A percentile compares a stretch with the other conserved stretches of the same genome.
phyloP scores from a whole-genome alignment of 2,888 invertebrate species.

The Diabrotica balteata region DNA sequence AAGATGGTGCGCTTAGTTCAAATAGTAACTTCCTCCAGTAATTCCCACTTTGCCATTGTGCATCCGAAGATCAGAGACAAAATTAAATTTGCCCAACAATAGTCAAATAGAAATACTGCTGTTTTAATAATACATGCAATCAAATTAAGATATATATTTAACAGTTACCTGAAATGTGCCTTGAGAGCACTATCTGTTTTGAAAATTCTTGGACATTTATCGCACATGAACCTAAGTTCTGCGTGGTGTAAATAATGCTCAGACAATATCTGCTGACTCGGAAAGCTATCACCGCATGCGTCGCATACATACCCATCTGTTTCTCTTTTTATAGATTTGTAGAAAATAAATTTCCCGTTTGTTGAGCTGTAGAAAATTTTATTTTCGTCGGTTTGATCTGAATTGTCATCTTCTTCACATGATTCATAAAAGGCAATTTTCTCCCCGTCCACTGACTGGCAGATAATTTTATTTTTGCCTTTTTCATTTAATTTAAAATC shows the following conservation, averaged over 20 bases:
- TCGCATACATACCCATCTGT: constrained; percentile 31
- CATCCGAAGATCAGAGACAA: too few relatives aligned
- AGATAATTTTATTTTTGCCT: too few relatives aligned
- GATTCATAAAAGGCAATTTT: not conserved
- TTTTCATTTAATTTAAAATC: too few relatives aligned
- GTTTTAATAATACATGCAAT: too few relatives aligned
- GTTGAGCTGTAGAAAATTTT: too few relatives aligned
- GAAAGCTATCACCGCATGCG: constrained; percentile 32
- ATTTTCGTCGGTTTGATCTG: too few relatives aligned
- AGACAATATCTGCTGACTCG: constrained; percentile 18
- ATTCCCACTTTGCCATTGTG: too few relatives aligned
- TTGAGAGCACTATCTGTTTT: constrained; percentile 29
- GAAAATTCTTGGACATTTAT: constrained; percentile 35
- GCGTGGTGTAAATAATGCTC: constrained; percentile 29
- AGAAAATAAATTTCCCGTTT: not conserved
- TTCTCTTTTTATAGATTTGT: constrained; percentile 19
- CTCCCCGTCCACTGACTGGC: not conserved
- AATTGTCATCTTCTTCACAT: not conserved
- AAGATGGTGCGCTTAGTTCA: too few relatives aligned
- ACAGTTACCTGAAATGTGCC: constrained; percentile 34
- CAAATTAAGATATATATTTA: too few relatives aligned
- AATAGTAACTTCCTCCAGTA: too few relatives aligned
- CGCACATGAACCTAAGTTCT: constrained; percentile 30
- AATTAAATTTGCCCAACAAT: too few relatives aligned
- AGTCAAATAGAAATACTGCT: too few relatives aligned